These are phyloP conservation scores for Mythimna vitellina DNA, from an alignment of 2,888 invertebrate species.

Conservation along the genomic window DNA sequence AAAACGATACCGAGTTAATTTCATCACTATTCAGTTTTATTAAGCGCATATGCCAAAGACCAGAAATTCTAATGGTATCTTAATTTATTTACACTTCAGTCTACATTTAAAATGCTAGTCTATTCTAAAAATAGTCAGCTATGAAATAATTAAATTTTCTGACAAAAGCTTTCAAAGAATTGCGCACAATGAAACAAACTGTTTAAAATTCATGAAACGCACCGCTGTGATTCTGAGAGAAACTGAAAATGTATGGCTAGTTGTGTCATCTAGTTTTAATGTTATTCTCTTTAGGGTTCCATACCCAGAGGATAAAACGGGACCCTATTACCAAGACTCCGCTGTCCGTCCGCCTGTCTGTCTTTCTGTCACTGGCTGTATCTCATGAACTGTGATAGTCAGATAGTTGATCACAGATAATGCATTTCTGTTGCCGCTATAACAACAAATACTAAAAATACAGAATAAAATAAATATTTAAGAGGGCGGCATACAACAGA, in stretches of 20 bases:
- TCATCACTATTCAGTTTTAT: not conserved
- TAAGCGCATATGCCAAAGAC: not conserved
- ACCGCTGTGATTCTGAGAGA: conserved; percentile 24
- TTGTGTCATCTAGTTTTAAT: conserved; percentile 35
- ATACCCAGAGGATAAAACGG: no score
- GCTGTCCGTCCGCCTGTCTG: no score
- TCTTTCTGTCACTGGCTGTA: no score
- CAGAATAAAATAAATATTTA: no score
- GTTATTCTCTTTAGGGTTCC: conserved; percentile 4
- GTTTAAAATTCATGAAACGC: conserved; percentile 54
- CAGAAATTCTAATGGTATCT: not conserved
- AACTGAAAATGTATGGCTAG: conserved; percentile 22
- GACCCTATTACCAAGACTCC: no score
- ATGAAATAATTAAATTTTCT: conserved; percentile 17
- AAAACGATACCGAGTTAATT: not conserved
- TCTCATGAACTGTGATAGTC: no score
- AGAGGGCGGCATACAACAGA: no score
- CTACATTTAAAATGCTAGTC: conserved; percentile 4
- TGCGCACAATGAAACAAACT: conserved; percentile 40
- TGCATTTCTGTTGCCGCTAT: no score
- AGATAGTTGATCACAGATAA: no score
- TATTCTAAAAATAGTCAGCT: conserved; percentile 16
- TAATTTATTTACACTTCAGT: conserved; percentile 10
- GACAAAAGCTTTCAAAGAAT: conserved; percentile 46
- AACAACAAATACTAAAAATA: no score